A percentile compares a stretch with the other conserved stretches of the same genome.
phyloP scores from a whole-genome alignment of 2,888 invertebrate species.

The Trissolcus brochymenae region DNA sequence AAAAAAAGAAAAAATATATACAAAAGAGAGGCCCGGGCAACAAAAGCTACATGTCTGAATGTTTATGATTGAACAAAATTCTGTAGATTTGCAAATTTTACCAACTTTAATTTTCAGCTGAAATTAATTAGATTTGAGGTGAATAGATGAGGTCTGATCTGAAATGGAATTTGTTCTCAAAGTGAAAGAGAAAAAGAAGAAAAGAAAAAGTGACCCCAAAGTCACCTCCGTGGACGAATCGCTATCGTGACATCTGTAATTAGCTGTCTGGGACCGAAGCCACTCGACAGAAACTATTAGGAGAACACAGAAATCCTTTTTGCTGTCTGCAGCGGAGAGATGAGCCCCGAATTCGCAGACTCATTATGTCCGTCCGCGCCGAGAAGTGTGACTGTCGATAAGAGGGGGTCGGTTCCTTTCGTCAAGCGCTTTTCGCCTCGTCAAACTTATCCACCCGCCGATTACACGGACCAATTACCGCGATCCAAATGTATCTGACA shows the following conservation, averaged over 20 bases:
- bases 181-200: no score
- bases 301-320: slow-evolving; percentile 36
- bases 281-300: slow-evolving; percentile 30
- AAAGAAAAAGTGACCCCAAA: slow-evolving; percentile 4
- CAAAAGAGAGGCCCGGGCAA: no score
- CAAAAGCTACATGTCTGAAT: no score
- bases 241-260: slow-evolving; percentile 1
- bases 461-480: slow-evolving; percentile 42
- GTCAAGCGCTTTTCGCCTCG: slow-evolving; percentile 27
- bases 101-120: no score
- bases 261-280: not conserved
- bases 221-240: slow-evolving; percentile 10
- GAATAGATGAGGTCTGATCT: no score
- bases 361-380: slow-evolving; percentile 24
- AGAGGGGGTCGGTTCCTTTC: slow-evolving; percentile 31
- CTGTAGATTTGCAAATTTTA: no score
- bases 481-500: slow-evolving; percentile 18
- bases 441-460: slow-evolving; percentile 35
- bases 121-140: no score
- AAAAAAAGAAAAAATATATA: not conserved
- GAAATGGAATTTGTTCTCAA: no score
- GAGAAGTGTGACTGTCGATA: slow-evolving; percentile 23
- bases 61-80: no score
- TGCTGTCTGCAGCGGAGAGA: slow-evolving; percentile 8
- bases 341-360: slow-evolving; percentile 22